Evolutionary conservation across 2,113 vertebrate genomes (phyloP).

Genomic region (Bothrops jararaca): DNA sequence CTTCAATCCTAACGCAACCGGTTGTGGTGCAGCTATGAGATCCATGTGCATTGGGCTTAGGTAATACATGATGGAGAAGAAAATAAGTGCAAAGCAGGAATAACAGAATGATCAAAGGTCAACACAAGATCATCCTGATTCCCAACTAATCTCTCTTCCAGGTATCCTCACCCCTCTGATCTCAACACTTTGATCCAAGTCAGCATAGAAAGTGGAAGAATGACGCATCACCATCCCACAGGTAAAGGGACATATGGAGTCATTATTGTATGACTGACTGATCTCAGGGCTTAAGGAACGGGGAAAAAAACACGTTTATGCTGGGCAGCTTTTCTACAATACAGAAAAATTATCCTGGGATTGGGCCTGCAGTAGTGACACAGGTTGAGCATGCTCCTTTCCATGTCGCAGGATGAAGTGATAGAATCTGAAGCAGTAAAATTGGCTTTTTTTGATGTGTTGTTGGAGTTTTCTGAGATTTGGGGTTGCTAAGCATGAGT

Average conservation of each 20-base stretch:
- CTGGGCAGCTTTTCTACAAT: neutral
- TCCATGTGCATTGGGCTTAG: conserved; percentile 84
- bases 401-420: neutral
- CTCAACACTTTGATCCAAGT: conserved; percentile 71
- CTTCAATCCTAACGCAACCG: conserved; percentile 74
- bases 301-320: neutral
- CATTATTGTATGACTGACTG: neutral
- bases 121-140: neutral
- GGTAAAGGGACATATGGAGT: conserved; percentile 41
- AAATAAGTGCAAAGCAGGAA: neutral
- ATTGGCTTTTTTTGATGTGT: neutral
- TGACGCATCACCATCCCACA: conserved; percentile 83
- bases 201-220: conserved; percentile 78
- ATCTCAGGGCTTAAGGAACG: neutral
- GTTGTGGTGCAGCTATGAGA: conserved; percentile 82
- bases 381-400: neutral
- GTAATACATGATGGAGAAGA: conserved; percentile 38
- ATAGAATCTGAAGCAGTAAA: neutral
- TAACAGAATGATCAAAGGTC: neutral
- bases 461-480: neutral
- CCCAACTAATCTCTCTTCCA: conserved; percentile 23
- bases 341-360: neutral
- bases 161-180: conserved; percentile 75
- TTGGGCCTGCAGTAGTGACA: neutral
- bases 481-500: neutral